phyloP scores from a whole-genome alignment of 2,113 vertebrate genomes.

The Corydoras maculifer region DNA sequence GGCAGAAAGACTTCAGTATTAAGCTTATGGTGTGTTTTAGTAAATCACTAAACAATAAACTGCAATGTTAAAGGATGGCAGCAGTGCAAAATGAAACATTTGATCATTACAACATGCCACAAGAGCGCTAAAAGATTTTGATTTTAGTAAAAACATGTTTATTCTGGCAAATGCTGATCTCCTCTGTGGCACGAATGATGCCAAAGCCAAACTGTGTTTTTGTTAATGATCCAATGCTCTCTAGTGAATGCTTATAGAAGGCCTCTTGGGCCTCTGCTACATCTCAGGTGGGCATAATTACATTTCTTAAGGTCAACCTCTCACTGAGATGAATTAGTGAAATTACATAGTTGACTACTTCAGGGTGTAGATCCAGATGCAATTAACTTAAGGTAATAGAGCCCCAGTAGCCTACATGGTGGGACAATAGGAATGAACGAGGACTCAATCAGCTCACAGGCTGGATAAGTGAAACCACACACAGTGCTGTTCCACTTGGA shows the following conservation, averaged over 20 bases:
- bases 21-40: neutral
- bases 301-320: constrained; percentile 76
- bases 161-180: constrained; percentile 22
- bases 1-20: constrained; percentile 3
- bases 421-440: constrained; percentile 48
- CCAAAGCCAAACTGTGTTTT: constrained; percentile 65
- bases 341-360: constrained; percentile 76
- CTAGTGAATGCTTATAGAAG: constrained; percentile 59
- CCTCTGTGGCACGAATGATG: constrained; percentile 40
- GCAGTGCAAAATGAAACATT: neutral
- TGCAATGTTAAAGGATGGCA: neutral
- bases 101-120: constrained; percentile 5
- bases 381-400: constrained; percentile 72
- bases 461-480: constrained; percentile 36
- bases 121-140: neutral
- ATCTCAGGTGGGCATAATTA: constrained; percentile 77
- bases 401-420: constrained; percentile 51
- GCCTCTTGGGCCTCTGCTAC: constrained; percentile 63
- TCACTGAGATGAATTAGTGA: constrained; percentile 74
- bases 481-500: constrained; percentile 19
- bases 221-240: constrained; percentile 69
- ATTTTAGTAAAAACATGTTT: constrained; percentile 30
- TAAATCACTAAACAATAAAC: neutral
- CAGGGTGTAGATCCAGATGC: constrained; percentile 66
- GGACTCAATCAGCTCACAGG: constrained; percentile 43